These are phyloP conservation scores for Thalassaphorura encarpata DNA, from an alignment of 1,140 invertebrate genomes.

Conservation along the genomic window DNA sequence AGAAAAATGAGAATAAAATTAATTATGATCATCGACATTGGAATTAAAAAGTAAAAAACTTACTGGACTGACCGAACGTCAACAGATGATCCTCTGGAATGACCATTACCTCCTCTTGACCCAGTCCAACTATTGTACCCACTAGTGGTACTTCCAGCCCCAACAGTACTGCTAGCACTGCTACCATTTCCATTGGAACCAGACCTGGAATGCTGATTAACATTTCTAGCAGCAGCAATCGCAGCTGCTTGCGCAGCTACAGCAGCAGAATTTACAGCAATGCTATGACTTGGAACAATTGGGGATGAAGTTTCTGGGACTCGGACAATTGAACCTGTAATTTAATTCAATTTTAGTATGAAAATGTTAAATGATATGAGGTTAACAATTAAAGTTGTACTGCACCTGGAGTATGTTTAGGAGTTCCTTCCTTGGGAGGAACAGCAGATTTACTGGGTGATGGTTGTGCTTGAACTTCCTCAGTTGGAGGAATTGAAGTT, in stretches of 20 bases:
- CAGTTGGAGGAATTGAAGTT: background rate
- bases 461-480: background rate
- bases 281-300: background rate
- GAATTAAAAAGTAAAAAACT: background rate
- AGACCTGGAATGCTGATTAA: constrained; percentile 27
- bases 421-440: too few species aligned
- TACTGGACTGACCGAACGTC: constrained; percentile 41
- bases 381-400: background rate
- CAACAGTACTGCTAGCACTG: constrained; percentile 33
- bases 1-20: background rate
- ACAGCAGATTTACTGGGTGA: too few species aligned
- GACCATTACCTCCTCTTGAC: constrained; percentile 39
- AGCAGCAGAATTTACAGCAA: background rate
- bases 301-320: constrained; percentile 38
- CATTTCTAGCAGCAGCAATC: constrained; percentile 13
- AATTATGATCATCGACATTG: background rate
- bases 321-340: constrained; percentile 44
- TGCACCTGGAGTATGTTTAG: too few species aligned
- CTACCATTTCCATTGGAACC: too few species aligned
- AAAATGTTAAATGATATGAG: background rate
- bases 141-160: constrained; percentile 8
- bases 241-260: background rate
- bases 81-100: constrained; percentile 71
- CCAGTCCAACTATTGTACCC: constrained; percentile 16
- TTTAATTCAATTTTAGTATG: constrained; percentile 4